phyloP scores from a whole-genome alignment of 2,888 invertebrate species.

The Cyclophora albipunctata region DNA sequence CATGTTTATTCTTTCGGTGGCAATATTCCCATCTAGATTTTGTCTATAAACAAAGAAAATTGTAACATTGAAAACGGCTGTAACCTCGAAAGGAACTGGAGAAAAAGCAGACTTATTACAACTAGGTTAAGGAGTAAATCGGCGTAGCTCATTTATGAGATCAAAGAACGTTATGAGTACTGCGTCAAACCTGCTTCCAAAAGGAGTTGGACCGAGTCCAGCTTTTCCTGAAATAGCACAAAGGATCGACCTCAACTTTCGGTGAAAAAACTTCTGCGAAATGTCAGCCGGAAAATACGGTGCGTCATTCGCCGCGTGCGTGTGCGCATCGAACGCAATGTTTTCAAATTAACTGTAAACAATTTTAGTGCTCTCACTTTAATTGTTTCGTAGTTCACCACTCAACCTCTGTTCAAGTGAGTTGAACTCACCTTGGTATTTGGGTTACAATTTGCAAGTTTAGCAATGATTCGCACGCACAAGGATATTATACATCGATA shows the following conservation, averaged over 20 bases:
- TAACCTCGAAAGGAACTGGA: conserved; percentile 8
- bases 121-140: conserved; percentile 23
- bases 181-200: conserved; percentile 43
- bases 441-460: too few relatives aligned
- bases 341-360: background rate
- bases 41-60: conserved; percentile 44
- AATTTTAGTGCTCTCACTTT: too few relatives aligned
- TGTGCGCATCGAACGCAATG: conserved; percentile 1
- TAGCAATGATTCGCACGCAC: too few relatives aligned
- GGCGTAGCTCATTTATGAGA: conserved; percentile 28
- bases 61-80: conserved; percentile 24
- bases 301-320: conserved; percentile 41
- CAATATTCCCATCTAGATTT: conserved; percentile 34
- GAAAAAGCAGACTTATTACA: conserved; percentile 20
- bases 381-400: background rate
- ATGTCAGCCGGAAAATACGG: conserved; percentile 63
- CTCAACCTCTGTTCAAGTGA: background rate
- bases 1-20: conserved; percentile 17
- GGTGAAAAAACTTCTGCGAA: conserved; percentile 65
- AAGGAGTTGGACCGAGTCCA: conserved; percentile 55
- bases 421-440: too few relatives aligned
- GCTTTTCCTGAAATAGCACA: conserved; percentile 72
- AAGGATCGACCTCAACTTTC: conserved; percentile 64
- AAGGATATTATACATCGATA: too few relatives aligned
- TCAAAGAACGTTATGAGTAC: conserved; percentile 51